These are phyloP conservation scores for Sarcophaga carnaria DNA, from an alignment of 2,888 invertebrate genomes.

Conservation along the genomic window DNA sequence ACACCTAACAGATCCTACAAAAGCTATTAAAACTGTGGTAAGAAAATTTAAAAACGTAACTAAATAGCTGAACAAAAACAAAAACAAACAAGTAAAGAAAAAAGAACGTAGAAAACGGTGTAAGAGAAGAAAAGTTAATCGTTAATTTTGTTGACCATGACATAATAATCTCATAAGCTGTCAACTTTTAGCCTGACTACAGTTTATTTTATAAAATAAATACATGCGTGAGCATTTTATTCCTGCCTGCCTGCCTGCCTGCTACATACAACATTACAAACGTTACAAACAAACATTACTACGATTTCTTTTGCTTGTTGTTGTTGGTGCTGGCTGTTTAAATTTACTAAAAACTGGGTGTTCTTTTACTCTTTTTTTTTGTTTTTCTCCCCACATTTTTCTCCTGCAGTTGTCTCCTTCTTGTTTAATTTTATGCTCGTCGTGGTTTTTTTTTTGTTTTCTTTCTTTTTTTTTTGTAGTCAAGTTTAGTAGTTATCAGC, in stretches of 20 bases:
- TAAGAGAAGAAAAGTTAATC: constrained; percentile 61
- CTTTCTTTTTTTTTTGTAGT: background rate
- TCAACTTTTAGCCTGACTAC: constrained; percentile 71
- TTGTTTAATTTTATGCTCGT: constrained; percentile 20
- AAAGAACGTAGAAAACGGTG: background rate
- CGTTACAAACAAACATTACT: constrained; percentile 4
- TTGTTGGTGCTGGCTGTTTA: constrained; percentile 12
- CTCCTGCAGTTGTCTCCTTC: background rate
- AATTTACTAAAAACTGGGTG: constrained; percentile 48
- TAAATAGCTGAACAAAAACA: background rate
- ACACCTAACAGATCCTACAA: constrained; percentile 24
- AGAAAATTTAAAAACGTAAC: background rate
- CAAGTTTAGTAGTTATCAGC: constrained; percentile 57
- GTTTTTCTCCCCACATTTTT: constrained; percentile 7
- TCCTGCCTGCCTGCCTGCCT: constrained; percentile 7
- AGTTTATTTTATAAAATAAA: constrained; percentile 70
- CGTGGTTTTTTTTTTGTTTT: background rate
- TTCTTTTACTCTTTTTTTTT: constrained; percentile 41
- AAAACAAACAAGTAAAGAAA: background rate
- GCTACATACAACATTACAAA: background rate
- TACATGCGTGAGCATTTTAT: constrained; percentile 70
- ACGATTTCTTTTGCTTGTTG: constrained; percentile 20
- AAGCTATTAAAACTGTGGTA: background rate
- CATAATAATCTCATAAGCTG: constrained; percentile 73
- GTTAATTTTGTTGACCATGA: constrained; percentile 70